Base-by-base conservation (phyloP, 2,888 invertebrate genomes). In the Corbicula japonica region DNA sequence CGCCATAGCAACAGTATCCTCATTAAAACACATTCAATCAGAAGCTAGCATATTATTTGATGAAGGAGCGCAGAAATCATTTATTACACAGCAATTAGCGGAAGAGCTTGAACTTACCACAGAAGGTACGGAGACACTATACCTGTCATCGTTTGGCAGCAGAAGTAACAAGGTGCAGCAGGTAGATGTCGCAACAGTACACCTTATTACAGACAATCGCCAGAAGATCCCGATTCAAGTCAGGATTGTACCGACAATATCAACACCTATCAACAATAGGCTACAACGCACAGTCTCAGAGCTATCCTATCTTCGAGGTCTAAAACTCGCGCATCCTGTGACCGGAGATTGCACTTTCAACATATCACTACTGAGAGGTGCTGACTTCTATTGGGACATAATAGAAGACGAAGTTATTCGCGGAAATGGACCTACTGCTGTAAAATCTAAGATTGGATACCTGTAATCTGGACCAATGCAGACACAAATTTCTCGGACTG, bases 391-490 rank as follows among this genome's bases (percentile, higher is more conserved):
- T 35, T 66, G 54, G 66, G 41, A 66, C 35, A 41, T 66, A 5
- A 26, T 50, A n/a, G 21, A 50, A 23, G 50, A 65, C 50, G 34
- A 21, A 12, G 23, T 34, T 4, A 26, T 65, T 21, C 32, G 35
- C n/a, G 66, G 66, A 35, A 28, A 52, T 15, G n/a, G 66, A 54
- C 66, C 66, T 38, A 54, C 66, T 15, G 54, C 54, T 15, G 54
- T 66, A 12, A 66, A 66, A 28, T 66, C 38, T 15, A 66, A 66
- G 41, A 66, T 66, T 10, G 66, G 66, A 8, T 35, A 52, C 30
- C 28, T 65, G n/a, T n/a, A n/a, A 28, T 66, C 66, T 3, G 28
- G 41, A 38, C 66, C 66, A n/a, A 26, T 15, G 8, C 1, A 6
- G 18, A 21, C 15, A n/a, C 15, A 23, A 2, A 23, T 12, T 21